These are phyloP conservation scores for Channa argus DNA, from an alignment of 2,113 vertebrate genomes.

Conservation along the genomic window DNA sequence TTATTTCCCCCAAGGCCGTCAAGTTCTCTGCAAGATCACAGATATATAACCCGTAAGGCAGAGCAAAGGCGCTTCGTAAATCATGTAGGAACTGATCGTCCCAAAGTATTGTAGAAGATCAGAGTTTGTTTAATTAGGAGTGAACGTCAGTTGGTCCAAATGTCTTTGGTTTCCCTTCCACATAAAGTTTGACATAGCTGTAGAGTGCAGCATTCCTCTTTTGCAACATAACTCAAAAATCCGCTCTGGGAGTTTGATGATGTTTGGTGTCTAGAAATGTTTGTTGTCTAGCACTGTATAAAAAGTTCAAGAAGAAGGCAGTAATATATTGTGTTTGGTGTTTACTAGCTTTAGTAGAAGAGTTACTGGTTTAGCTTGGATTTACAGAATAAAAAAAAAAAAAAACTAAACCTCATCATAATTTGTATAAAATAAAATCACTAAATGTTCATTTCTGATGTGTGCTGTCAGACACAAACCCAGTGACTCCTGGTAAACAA, in stretches of 20 bases:
- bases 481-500: slow-evolving; percentile 28
- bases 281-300: no score
- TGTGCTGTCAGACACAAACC: slow-evolving; percentile 17
- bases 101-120: slow-evolving; percentile 15
- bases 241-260: background rate
- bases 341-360: background rate
- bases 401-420: slow-evolving; percentile 12
- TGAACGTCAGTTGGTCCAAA: slow-evolving; percentile 5
- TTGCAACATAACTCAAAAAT: background rate
- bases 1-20: slow-evolving; percentile 17
- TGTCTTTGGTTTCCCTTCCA: background rate
- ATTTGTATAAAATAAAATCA: slow-evolving; percentile 14
- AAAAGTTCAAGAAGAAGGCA: background rate
- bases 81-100: slow-evolving; percentile 10
- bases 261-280: no score
- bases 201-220: background rate
- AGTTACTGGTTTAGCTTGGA: background rate
- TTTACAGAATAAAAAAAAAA: slow-evolving; percentile 18
- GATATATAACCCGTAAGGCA: slow-evolving; percentile 7
- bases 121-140: slow-evolving; percentile 17
- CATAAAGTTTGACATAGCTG: background rate
- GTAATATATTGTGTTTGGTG: background rate
- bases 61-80: slow-evolving; percentile 3
- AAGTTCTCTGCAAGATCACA: slow-evolving; percentile 43
- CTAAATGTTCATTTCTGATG: slow-evolving; percentile 21